phyloP scores from a whole-genome alignment of 2,113 vertebrate species.

The Indicator maculatus region DNA sequence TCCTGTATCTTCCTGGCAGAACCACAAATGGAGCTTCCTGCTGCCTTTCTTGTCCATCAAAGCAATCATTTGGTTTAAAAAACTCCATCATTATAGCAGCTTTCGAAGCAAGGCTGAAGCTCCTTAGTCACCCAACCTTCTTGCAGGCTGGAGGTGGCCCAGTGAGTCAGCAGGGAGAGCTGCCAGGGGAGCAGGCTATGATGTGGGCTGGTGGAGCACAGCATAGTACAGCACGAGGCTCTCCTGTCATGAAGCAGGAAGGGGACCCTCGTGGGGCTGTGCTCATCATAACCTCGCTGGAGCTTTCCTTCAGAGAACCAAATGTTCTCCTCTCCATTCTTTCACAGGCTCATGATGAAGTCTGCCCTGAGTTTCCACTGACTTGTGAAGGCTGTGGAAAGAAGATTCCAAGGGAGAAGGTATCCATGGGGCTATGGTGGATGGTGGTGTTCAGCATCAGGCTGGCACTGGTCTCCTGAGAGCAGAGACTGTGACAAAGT shows the following conservation, averaged over 20 bases:
- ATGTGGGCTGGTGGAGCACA: not conserved
- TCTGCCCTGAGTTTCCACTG: conserved; percentile 87
- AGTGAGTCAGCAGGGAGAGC: not conserved
- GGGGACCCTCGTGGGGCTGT: accelerated
- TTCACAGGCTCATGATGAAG: conserved; percentile 85
- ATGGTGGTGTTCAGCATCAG: accelerated
- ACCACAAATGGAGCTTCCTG: not conserved
- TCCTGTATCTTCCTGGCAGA: not conserved
- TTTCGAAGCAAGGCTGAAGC: not conserved
- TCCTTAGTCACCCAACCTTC: not conserved
- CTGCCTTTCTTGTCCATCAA: not conserved
- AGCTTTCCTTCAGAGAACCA: not conserved
- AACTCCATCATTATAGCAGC: not conserved
- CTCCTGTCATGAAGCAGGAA: not conserved
- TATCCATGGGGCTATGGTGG: not conserved
- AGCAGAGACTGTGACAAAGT: not conserved
- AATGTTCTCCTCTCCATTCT: not conserved
- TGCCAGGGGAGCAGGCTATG: not conserved
- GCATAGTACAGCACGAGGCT: accelerated
- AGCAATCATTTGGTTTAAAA: not conserved
- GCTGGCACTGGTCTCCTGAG: too few relatives aligned
- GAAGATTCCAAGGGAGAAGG: conserved; percentile 89
- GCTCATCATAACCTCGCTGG: not conserved
- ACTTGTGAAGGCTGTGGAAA: conserved; percentile 90
- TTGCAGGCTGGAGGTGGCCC: not conserved